Percentiles rank a stretch among this genome's conserved stretches.
phyloP scores from a whole-genome alignment of 2,888 invertebrate genomes.

The Augochlorella aurata region DNA sequence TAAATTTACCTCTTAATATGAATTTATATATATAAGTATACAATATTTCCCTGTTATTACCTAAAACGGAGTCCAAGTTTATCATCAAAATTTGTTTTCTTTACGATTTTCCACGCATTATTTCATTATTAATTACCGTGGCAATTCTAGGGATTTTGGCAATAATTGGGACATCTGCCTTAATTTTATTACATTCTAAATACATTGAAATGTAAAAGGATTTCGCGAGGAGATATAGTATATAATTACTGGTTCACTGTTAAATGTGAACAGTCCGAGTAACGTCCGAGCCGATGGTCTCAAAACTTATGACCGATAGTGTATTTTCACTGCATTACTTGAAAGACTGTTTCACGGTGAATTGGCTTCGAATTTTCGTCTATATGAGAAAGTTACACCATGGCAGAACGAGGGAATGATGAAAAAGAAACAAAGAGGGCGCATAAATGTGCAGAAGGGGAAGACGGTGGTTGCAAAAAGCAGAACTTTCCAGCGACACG shows the following conservation, averaged over 20 bases:
- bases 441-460: background rate
- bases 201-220: background rate
- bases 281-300: background rate
- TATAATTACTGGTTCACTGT: background rate
- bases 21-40: too few relatives aligned
- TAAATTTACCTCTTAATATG: too few relatives aligned
- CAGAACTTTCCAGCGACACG: constrained; percentile 49
- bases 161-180: too few relatives aligned
- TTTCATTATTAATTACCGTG: too few relatives aligned
- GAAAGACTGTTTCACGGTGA: constrained; percentile 40
- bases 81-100: too few relatives aligned
- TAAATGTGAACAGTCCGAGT: background rate
- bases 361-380: constrained; percentile 41
- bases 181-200: too few relatives aligned
- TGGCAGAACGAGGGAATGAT: constrained; percentile 3
- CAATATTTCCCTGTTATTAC: too few relatives aligned
- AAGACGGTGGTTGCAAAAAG: constrained; percentile 32
- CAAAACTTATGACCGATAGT: constrained; percentile 29
- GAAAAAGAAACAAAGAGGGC: constrained; percentile 15
- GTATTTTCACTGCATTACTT: constrained; percentile 37
- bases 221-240: background rate
- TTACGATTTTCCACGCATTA: too few relatives aligned
- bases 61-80: too few relatives aligned
- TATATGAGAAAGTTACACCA: constrained; percentile 28
- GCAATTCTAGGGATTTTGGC: too few relatives aligned